Percentiles rank a stretch among this genome's conserved stretches.
phyloP scores from a whole-genome alignment of 1,140 invertebrate genomes.

The Bombyx mandarina region DNA sequence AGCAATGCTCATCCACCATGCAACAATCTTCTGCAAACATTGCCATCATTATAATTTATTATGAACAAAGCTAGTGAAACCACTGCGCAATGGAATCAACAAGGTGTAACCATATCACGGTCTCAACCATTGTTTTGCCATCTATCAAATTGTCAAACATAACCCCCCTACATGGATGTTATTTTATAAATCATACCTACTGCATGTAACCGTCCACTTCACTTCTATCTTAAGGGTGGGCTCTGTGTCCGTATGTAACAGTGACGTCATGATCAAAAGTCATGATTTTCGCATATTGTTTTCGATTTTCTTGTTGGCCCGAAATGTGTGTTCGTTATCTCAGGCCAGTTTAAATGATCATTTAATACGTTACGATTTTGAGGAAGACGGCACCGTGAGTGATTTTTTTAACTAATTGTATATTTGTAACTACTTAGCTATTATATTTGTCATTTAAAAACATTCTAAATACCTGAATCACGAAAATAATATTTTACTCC shows the following conservation, averaged over 20 bases:
- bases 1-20: conserved; percentile 34
- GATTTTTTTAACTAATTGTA: no score
- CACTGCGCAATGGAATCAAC: conserved; percentile 52
- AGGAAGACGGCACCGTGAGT: no score
- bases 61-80: conserved; percentile 52
- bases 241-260: not conserved
- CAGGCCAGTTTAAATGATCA: no score
- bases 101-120: conserved; percentile 43
- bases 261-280: not conserved
- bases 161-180: conserved; percentile 28
- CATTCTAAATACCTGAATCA: no score
- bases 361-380: no score
- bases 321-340: no score
- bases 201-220: no score
- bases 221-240: no score
- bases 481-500: no score
- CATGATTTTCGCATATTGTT: not conserved
- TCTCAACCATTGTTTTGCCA: conserved; percentile 39
- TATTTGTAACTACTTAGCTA: no score
- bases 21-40: conserved; percentile 44
- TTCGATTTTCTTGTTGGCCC: not conserved
- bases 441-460: no score
- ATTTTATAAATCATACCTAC: conserved; percentile 38
- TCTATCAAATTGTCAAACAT: conserved; percentile 48
- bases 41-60: conserved; percentile 47